A percentile compares a stretch with the other conserved stretches of the same genome.
Evolutionary conservation across 1,140 invertebrate genomes (phyloP).

Genomic region (Pseudomyrmex sp.): DNA sequence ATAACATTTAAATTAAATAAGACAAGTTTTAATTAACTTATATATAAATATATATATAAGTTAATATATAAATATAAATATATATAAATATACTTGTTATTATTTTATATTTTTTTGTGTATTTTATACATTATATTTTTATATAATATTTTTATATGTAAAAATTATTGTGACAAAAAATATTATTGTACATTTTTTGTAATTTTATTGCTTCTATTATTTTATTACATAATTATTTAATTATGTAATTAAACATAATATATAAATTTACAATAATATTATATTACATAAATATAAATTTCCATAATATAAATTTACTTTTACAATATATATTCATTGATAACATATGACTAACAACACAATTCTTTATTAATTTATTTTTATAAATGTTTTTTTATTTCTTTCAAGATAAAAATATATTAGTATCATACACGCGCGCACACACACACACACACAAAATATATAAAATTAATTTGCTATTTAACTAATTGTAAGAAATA

Average conservation of each 20-base stretch:
- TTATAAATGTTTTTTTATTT: not conserved
- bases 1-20: no score
- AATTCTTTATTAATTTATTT: no score
- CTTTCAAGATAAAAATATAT: no score
- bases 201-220: slow-evolving; percentile 24
- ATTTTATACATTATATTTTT: not conserved
- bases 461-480: no score
- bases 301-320: not conserved
- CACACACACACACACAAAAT: no score
- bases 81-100: not conserved
- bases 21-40: no score
- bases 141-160: not conserved
- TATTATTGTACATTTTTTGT: no score
- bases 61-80: no score
- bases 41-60: no score
- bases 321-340: slow-evolving; percentile 8
- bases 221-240: not conserved
- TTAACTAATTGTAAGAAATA: no score
- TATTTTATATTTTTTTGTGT: slow-evolving; percentile 2
- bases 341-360: not conserved
- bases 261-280: not conserved
- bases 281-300: slow-evolving; percentile 14
- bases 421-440: no score
- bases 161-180: not conserved
- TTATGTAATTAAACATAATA: no score